Percentiles rank a stretch among this genome's conserved stretches.
Conservation (phyloP, 2,797 vertebrate species). For the Ctenopoma kingsleyae region DNA sequence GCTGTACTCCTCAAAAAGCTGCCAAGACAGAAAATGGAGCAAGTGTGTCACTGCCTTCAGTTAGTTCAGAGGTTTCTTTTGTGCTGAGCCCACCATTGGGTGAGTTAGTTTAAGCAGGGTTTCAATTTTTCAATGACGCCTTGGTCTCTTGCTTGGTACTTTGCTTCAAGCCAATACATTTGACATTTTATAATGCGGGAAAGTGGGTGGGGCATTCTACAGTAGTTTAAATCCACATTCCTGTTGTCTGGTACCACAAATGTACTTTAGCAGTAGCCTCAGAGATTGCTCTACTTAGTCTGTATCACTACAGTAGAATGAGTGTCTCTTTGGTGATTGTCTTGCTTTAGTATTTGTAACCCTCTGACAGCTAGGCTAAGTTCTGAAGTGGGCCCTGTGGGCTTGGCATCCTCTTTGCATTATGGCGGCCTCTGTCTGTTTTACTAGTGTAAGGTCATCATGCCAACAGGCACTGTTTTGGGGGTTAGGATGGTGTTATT, state of each 20-base stretch:
- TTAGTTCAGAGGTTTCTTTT: constrained; percentile 29
- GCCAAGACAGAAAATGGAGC: constrained; percentile 28
- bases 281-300: neutral
- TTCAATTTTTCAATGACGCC: constrained; percentile 27
- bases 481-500: neutral
- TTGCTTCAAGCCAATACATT: constrained; percentile 26
- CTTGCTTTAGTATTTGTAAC: constrained; percentile 13
- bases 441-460: constrained; percentile 11
- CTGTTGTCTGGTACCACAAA: constrained; percentile 17
- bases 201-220: constrained; percentile 27
- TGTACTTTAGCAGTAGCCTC: constrained; percentile 21
- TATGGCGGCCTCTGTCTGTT: neutral
- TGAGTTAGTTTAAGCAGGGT: constrained; percentile 21
- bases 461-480: neutral
- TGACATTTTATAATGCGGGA: constrained; percentile 35
- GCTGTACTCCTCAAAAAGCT: constrained; percentile 22
- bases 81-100: constrained; percentile 9
- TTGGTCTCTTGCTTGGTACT: constrained; percentile 29
- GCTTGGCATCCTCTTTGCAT: constrained; percentile 16
- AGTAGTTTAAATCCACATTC: constrained; percentile 25
- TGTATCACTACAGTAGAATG: neutral
- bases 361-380: constrained; percentile 6
- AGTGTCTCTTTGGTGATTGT: constrained; percentile 16
- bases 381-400: constrained; percentile 20
- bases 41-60: constrained; percentile 42